Conservation (phyloP, 1,140 invertebrate genomes). For the Drosophila subobscura region DNA sequence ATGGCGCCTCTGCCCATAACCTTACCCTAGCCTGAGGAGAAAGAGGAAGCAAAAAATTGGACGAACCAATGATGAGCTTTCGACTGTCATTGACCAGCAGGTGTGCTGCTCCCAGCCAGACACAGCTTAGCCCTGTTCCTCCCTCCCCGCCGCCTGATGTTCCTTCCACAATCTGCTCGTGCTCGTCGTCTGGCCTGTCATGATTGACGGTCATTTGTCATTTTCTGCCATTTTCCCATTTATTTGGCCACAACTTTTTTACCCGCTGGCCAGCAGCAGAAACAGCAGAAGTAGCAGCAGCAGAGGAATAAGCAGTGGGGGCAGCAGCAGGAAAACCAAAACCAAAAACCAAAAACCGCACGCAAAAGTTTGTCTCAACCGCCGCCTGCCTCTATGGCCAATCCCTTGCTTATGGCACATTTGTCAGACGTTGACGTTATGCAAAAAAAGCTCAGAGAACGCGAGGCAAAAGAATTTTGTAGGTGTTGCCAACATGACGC, state of each 20-base stretch:
- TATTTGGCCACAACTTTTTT: constrained; percentile 80
- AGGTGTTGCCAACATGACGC: constrained; percentile 80
- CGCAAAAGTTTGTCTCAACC: constrained; percentile 60
- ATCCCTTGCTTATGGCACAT: constrained; percentile 75
- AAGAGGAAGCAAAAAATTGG: constrained; percentile 19
- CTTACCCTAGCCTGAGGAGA: too few relatives aligned
- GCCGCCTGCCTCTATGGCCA: constrained; percentile 6
- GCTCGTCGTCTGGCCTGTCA: constrained; percentile 69
- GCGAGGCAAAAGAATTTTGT: constrained; percentile 62
- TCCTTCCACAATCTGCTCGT: neutral
- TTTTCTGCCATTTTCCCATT: constrained; percentile 77
- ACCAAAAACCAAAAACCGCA: constrained; percentile 61
- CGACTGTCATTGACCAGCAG: constrained; percentile 71
- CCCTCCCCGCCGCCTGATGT: constrained; percentile 21
- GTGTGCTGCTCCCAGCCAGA: constrained; percentile 68
- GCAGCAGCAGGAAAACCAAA: constrained; percentile 39
- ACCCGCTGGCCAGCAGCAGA: constrained; percentile 50
- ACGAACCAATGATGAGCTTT: constrained; percentile 66
- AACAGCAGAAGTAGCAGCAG: neutral
- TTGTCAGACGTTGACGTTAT: constrained; percentile 79
- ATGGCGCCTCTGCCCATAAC: constrained; percentile 19
- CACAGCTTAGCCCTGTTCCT: constrained; percentile 70
- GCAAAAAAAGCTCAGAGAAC: constrained; percentile 63
- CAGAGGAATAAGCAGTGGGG: neutral
- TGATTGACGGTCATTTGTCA: constrained; percentile 84